phyloP scores from a whole-genome alignment of 2,797 vertebrate genomes.

The Melanotaenia maccullochi region DNA sequence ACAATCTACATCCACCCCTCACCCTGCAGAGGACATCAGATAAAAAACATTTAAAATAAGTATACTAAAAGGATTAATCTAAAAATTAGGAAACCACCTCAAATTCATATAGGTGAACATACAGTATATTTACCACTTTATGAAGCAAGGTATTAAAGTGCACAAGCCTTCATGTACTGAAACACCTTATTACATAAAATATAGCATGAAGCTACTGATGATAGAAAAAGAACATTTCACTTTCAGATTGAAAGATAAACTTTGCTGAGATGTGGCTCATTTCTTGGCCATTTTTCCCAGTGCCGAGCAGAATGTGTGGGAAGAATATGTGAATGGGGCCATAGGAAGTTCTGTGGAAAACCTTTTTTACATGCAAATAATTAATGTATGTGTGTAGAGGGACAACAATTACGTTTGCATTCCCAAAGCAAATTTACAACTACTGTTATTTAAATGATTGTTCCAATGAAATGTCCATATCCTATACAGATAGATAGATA shows the following conservation, averaged over 20 bases:
- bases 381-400: not conserved
- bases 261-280: not conserved
- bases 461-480: too few relatives aligned
- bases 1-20: slow-evolving; percentile 6
- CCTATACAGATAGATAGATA: too few relatives aligned
- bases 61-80: slow-evolving; percentile 4
- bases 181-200: not conserved
- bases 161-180: not conserved
- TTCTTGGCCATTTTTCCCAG: not conserved
- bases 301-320: not conserved
- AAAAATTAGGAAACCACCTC: slow-evolving; percentile 2
- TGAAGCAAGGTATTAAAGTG: slow-evolving; percentile 5
- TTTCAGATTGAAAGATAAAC: not conserved
- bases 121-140: not conserved
- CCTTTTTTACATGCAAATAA: not conserved
- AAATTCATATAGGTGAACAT: not conserved
- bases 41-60: slow-evolving; percentile 1
- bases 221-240: too few relatives aligned
- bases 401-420: not conserved
- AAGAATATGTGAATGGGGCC: not conserved
- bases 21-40: slow-evolving; percentile 19
- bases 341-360: not conserved
- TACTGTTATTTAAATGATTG: too few relatives aligned
- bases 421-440: not conserved
- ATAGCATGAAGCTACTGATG: not conserved